phyloP scores from a whole-genome alignment of 2,113 vertebrate genomes.

The Taxidea taxus region DNA sequence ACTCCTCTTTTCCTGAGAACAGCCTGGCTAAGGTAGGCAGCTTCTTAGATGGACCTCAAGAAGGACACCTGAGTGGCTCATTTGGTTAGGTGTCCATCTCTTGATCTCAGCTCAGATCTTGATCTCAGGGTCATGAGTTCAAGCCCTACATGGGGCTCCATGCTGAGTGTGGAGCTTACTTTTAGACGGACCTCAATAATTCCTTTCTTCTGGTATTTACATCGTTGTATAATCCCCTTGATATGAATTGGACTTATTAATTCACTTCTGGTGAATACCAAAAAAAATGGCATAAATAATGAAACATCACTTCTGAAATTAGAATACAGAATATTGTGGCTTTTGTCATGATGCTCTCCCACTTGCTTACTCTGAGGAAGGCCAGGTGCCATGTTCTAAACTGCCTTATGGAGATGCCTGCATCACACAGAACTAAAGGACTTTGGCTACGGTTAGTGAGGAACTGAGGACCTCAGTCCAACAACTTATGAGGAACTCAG shows the following conservation, averaged over 20 bases:
- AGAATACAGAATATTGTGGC: background rate
- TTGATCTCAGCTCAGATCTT: background rate
- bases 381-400: background rate
- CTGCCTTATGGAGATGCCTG: background rate
- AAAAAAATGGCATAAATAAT: background rate
- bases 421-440: background rate
- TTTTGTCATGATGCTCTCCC: background rate
- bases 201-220: background rate
- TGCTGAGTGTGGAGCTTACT: background rate
- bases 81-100: background rate
- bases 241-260: background rate
- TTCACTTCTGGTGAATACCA: background rate
- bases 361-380: background rate
- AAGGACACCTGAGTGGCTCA: background rate
- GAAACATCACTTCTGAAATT: background rate
- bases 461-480: background rate
- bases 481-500: background rate
- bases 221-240: background rate
- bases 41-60: background rate
- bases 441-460: background rate
- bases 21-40: background rate
- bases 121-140: background rate
- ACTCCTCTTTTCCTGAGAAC: background rate
- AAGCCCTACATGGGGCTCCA: background rate
- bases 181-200: background rate